phyloP scores from a whole-genome alignment of 2,113 vertebrate species.

The Malurus melanocephalus region DNA sequence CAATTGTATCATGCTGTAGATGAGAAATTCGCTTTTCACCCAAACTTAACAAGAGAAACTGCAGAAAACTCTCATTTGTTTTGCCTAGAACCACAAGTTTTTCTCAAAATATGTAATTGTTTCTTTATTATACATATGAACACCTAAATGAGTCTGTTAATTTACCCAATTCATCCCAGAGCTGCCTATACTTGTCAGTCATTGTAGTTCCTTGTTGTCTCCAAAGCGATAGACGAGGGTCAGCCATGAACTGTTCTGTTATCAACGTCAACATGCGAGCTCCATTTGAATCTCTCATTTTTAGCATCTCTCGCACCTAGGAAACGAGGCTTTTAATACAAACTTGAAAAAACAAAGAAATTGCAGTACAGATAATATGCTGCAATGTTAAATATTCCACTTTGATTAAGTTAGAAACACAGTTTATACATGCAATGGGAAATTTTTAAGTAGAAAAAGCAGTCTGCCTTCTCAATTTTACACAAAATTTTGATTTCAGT shows the following conservation, averaged over 20 bases:
- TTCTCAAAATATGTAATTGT: neutral
- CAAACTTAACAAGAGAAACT: neutral
- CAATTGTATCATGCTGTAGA: neutral
- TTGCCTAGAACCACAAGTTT: neutral
- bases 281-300: slow-evolving; percentile 95
- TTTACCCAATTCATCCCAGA: slow-evolving; percentile 91
- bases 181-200: slow-evolving; percentile 96
- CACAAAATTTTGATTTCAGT: neutral
- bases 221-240: slow-evolving; percentile 89
- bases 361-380: neutral
- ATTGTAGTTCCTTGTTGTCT: slow-evolving; percentile 93
- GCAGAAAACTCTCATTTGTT: neutral
- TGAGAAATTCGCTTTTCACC: neutral
- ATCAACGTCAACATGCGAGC: slow-evolving; percentile 94
- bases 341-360: slow-evolving; percentile 10
- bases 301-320: slow-evolving; percentile 96
- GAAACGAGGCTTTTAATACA: slow-evolving; percentile 35
- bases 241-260: slow-evolving; percentile 96
- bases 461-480: neutral
- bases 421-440: neutral
- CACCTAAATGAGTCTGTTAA: slow-evolving; percentile 2
- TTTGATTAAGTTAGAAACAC: neutral
- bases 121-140: neutral
- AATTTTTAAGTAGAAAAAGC: neutral
- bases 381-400: neutral